Conservation (phyloP, 2,888 invertebrate species). For the Hyposoter didymator region DNA sequence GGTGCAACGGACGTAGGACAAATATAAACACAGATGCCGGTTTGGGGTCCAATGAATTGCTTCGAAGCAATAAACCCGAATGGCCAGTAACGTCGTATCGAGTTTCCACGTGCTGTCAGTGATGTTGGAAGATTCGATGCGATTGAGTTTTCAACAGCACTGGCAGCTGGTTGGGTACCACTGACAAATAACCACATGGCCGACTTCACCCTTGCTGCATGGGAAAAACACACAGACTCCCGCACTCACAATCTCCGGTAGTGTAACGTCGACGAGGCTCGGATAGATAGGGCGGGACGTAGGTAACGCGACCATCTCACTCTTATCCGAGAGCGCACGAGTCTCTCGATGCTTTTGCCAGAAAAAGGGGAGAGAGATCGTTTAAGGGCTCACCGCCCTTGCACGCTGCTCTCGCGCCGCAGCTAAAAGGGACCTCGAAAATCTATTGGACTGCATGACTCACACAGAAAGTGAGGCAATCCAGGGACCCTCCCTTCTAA, state of each 20-base stretch:
- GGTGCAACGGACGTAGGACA: not conserved
- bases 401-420: conserved; percentile 13
- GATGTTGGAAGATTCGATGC: not conserved
- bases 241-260: conserved; percentile 8
- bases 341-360: not conserved
- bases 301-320: conserved; percentile 39
- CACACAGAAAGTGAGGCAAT: conserved; percentile 59
- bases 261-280: conserved; percentile 4
- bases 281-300: conserved; percentile 49
- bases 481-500: conserved; percentile 6
- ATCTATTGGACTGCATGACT: conserved; percentile 52
- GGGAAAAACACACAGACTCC: conserved; percentile 12
- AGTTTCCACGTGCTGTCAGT: not conserved
- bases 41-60: not conserved
- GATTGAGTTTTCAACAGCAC: conserved; percentile 29
- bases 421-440: conserved; percentile 53
- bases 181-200: conserved; percentile 55
- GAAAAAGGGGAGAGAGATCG: conserved; percentile 43
- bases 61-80: not conserved
- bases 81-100: not conserved
- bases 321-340: conserved; percentile 31
- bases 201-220: conserved; percentile 59
- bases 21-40: not conserved
- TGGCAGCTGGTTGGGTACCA: conserved; percentile 55
- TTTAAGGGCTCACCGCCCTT: conserved; percentile 58